Percentiles rank a stretch among this genome's conserved stretches.
Conservation (phyloP, 2,888 invertebrate species). For the Ceraclea dissimilis region DNA sequence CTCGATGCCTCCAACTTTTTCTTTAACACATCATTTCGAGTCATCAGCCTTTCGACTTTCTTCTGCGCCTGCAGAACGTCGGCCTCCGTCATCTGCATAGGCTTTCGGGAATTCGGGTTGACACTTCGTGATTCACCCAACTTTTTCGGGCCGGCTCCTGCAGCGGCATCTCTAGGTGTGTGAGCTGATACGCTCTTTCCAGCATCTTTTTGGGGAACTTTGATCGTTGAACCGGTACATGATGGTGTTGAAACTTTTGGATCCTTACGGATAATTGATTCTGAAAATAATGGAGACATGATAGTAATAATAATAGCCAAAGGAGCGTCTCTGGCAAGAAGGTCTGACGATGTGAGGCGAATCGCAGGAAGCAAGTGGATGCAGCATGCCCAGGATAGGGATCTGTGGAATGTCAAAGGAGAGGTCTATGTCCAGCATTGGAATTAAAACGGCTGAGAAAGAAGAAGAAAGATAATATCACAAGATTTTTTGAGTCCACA, state of each 20-base stretch:
- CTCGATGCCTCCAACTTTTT: neutral
- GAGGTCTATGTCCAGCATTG: too few relatives aligned
- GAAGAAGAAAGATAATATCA: too few relatives aligned
- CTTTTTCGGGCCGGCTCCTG: neutral
- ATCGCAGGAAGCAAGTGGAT: too few relatives aligned
- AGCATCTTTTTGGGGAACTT: neutral
- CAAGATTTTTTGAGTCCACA: too few relatives aligned
- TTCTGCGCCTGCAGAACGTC: neutral
- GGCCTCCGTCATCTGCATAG: neutral
- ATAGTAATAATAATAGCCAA: too few relatives aligned
- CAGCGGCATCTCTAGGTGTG: neutral
- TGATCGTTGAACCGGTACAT: neutral
- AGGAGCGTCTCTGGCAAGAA: too few relatives aligned
- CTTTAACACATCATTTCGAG: neutral
- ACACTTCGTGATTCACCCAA: neutral
- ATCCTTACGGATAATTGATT: neutral
- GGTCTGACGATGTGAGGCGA: too few relatives aligned
- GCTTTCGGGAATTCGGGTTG: neutral
- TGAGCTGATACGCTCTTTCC: neutral
- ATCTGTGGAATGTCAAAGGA: too few relatives aligned
- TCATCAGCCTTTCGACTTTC: neutral
- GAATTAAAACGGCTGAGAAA: too few relatives aligned
- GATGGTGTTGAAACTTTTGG: neutral
- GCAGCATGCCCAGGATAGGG: too few relatives aligned
- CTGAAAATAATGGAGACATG: neutral